Evolutionary conservation across 2,113 vertebrate genomes (phyloP).

Genomic region (Notechis scutatus): DNA sequence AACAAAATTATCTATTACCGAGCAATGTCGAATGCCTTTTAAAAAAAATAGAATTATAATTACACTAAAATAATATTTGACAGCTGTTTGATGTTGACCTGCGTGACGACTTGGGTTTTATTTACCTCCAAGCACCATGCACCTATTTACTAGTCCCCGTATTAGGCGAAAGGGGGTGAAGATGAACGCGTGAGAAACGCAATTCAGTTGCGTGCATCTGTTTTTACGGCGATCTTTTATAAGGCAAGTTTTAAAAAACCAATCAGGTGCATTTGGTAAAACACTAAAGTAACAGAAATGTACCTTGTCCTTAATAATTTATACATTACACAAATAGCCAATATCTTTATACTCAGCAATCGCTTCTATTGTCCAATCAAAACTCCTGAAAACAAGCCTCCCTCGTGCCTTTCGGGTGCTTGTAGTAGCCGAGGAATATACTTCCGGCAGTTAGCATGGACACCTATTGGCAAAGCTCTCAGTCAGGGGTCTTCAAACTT

Average conservation of each 20-base stretch:
- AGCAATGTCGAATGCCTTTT: not conserved
- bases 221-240: not conserved
- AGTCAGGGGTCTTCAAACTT: too few relatives aligned
- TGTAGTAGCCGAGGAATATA: not conserved
- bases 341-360: not conserved
- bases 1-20: not conserved
- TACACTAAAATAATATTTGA: not conserved
- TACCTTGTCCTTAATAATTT: not conserved
- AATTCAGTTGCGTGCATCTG: not conserved
- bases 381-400: not conserved
- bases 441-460: not conserved
- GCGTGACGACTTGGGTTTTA: not conserved
- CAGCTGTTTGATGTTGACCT: not conserved
- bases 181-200: not conserved
- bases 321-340: not conserved
- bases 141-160: not conserved
- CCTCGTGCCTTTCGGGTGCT: too few relatives aligned
- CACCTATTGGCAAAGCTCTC: not conserved
- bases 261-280: not conserved
- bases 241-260: not conserved
- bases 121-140: not conserved
- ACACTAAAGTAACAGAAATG: not conserved
- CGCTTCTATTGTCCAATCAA: not conserved
- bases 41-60: not conserved
- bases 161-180: not conserved